A percentile compares a stretch with the other conserved stretches of the same genome.
Evolutionary conservation across 2,797 vertebrate species (phyloP).

Genomic region (Neosilurus hyrtlii): DNA sequence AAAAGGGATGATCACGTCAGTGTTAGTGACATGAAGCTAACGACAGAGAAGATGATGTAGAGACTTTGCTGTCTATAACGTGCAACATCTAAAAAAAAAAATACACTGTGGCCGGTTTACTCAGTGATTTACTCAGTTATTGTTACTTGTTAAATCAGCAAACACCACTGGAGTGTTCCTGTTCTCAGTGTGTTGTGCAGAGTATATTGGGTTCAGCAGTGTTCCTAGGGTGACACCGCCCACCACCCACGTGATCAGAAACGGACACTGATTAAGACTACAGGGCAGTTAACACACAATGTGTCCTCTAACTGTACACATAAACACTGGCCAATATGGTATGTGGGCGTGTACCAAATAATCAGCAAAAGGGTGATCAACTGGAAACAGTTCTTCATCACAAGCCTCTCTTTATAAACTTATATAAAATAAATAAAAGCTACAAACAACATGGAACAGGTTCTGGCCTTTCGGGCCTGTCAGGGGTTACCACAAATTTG

Average conservation of each 20-base stretch:
- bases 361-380: not conserved
- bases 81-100: too few relatives aligned
- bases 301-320: not conserved
- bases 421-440: not conserved
- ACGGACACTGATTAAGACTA: not conserved
- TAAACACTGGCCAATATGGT: not conserved
- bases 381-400: not conserved
- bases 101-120: not conserved
- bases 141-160: not conserved
- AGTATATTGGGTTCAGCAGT: not conserved
- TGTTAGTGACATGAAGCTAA: not conserved
- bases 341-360: not conserved
- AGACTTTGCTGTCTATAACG: not conserved
- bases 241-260: slow-evolving; percentile 5
- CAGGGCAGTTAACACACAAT: not conserved
- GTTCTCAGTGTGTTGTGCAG: not conserved
- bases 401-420: not conserved
- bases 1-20: not conserved
- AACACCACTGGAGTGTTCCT: not conserved
- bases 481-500: too few relatives aligned
- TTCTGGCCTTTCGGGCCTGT: too few relatives aligned
- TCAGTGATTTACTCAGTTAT: slow-evolving; percentile 4
- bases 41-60: not conserved
- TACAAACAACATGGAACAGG: too few relatives aligned
- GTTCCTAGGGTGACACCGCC: not conserved